Conservation (phyloP, 2,113 vertebrate species). For the Hemicordylus capensis region DNA sequence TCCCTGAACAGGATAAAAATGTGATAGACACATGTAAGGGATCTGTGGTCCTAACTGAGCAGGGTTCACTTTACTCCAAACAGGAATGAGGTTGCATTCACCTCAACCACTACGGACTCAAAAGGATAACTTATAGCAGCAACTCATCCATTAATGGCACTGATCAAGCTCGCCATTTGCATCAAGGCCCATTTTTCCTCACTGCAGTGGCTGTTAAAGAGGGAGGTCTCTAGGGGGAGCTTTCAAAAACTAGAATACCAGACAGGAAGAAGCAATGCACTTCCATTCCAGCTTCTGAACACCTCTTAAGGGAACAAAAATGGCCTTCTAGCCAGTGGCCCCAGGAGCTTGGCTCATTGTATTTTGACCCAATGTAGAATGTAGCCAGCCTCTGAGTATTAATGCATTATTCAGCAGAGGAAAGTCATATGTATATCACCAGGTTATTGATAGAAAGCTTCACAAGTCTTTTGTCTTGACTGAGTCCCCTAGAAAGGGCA, state of each 20-base stretch:
- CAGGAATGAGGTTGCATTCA: background rate
- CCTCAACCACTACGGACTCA: background rate
- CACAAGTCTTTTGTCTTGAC: background rate
- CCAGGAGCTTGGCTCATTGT: background rate
- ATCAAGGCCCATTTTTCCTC: background rate
- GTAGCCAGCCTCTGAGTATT: too few relatives aligned
- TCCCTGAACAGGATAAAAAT: background rate
- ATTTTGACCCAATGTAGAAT: too few relatives aligned
- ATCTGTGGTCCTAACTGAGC: background rate
- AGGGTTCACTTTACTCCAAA: background rate
- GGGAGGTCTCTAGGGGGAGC: background rate
- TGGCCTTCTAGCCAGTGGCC: background rate
- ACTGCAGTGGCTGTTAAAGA: background rate
- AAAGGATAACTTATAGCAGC: fast-evolving
- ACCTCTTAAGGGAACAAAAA: background rate
- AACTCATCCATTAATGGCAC: background rate
- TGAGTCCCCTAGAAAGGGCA: fast-evolving
- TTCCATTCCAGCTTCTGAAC: background rate
- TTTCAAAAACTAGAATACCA: background rate
- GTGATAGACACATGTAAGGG: background rate
- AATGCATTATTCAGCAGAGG: background rate
- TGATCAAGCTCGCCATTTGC: background rate
- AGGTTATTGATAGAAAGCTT: background rate
- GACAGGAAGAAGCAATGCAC: background rate
- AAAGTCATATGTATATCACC: background rate